Conservation (phyloP, 2,888 invertebrate species). For the Poecilus cupreus region DNA sequence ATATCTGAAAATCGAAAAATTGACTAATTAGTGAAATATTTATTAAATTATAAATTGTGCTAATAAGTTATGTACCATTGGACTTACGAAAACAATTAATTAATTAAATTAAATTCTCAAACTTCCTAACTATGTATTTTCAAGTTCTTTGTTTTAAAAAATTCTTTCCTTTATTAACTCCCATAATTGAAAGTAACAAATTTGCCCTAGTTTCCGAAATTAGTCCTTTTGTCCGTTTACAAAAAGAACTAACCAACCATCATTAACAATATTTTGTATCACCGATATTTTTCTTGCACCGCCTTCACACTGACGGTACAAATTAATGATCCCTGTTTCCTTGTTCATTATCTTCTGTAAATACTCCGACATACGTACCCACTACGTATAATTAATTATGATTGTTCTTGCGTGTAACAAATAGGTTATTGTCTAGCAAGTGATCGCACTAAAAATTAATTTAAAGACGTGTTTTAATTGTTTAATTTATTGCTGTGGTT, state of each 20-base stretch:
- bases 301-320: constrained; percentile 34
- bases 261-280: constrained; percentile 21
- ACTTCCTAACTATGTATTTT: not conserved
- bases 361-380: constrained; percentile 24
- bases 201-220: constrained; percentile 3
- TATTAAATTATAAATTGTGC: too few relatives aligned
- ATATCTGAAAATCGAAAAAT: too few relatives aligned
- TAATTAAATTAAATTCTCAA: not conserved
- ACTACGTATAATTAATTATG: constrained; percentile 41
- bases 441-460: constrained; percentile 48
- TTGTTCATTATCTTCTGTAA: constrained; percentile 35
- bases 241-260: not conserved
- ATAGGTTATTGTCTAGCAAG: constrained; percentile 48
- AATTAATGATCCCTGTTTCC: constrained; percentile 31
- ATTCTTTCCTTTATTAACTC: not conserved
- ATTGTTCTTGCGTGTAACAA: constrained; percentile 47
- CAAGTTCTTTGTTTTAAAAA: not conserved
- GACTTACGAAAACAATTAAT: not conserved
- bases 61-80: too few relatives aligned
- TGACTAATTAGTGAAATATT: too few relatives aligned
- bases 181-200: constrained; percentile 13
- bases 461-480: constrained; percentile 49
- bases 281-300: constrained; percentile 8
- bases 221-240: not conserved
- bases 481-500: constrained; percentile 41